Evolutionary conservation across 2,888 invertebrate species (phyloP), one percentile per base, ranked within the genome.

Genomic region (Gymnoscelis rufifasciata): DNA sequence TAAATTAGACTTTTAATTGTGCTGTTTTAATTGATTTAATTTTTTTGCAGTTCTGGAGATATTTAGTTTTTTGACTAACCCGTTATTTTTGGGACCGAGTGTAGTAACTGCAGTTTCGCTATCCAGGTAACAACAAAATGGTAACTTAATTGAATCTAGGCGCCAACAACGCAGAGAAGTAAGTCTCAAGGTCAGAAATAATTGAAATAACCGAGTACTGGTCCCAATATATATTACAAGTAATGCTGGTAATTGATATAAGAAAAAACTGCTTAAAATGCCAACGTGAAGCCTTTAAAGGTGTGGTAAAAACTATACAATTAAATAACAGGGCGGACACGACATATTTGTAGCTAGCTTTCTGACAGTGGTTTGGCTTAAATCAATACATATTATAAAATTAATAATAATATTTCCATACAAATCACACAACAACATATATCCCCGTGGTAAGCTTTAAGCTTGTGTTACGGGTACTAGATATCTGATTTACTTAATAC

Each of bases 261-360:
- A 38, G 28, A 39, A 43, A 43, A 43, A 39, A 14, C 23, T 19
- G 28, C 29, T 39, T 43, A 39, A 43, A 30, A 48, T 43, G 36
- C 29, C 38, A 6, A 24, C 28, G 11, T 13, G 23, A 38, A 38
- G 27, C 7, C 26, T 27, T 38, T 27, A 7, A 27, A 13, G n/a
- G n/a, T 35, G 11, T 15, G 19, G 35, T n/a, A 15, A 35, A 35
- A 35, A 15, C 15, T 14, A n/a, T 10, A 14, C n/a, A 33, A 35
- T 35, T 23, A 11, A 35, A 11, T 23, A 35, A 19, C 10, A 23
- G 11, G 19, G 19, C 31, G 14, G 5, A n/a, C 13, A 33, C 14
- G 10, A 15, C 11, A 7, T 12, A 33, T 31, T 13, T 13, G 14
- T 8, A 31, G n/a, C 19, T 19, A 31, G 12, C 8, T 30, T 13